Evolutionary conservation across 92 coral and sea anemone genomes (phyloP).

Genomic region (Bergia puertoricense): DNA sequence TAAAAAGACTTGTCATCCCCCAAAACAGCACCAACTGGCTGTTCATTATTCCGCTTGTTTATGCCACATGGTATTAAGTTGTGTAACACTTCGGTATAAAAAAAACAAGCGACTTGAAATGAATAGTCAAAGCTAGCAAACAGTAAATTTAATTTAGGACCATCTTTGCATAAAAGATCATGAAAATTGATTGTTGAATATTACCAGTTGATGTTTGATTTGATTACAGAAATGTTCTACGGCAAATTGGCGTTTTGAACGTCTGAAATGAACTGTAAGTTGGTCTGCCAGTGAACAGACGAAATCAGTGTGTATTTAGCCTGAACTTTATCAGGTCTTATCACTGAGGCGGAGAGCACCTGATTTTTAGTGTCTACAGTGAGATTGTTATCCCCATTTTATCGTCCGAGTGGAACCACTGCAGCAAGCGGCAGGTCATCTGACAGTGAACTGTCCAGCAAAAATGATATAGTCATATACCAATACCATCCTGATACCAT

Average conservation of each 20-base stretch:
- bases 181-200: neutral
- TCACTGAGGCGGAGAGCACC: neutral
- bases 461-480: neutral
- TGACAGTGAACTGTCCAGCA: slow-evolving; percentile 6
- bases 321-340: too few relatives aligned
- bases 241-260: neutral
- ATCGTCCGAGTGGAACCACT: neutral
- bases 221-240: neutral
- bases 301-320: too few relatives aligned
- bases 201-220: neutral
- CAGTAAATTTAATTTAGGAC: neutral
- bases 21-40: neutral
- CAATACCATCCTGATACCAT: neutral
- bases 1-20: neutral
- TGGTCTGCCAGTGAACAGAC: neutral
- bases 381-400: neutral
- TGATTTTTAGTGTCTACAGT: neutral
- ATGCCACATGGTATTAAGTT: neutral
- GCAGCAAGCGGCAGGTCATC: neutral
- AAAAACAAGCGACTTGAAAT: neutral
- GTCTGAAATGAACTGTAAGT: neutral
- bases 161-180: neutral
- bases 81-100: neutral
- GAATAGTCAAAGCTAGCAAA: neutral
- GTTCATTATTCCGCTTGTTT: neutral